These are phyloP conservation scores for Octopus sinensis DNA, from an alignment of 1,140 invertebrate genomes.

Conservation along the genomic window DNA sequence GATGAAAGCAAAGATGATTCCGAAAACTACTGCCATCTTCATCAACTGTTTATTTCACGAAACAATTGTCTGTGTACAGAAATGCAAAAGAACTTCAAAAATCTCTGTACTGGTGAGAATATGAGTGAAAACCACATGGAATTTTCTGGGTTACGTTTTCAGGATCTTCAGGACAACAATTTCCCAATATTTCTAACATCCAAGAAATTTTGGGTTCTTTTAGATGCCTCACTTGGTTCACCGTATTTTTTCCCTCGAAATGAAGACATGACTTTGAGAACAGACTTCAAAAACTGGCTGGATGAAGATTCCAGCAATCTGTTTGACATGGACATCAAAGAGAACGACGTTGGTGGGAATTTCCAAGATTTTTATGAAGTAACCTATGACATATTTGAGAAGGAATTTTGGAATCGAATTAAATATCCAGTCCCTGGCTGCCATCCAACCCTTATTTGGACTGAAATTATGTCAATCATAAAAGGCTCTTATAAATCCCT, in stretches of 20 bases:
- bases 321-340: constrained; percentile 27
- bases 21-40: constrained; percentile 23
- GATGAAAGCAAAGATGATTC: not conserved
- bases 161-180: constrained; percentile 32
- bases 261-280: constrained; percentile 38
- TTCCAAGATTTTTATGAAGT: constrained; percentile 27
- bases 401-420: constrained; percentile 45
- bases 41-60: constrained; percentile 51
- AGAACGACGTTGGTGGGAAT: constrained; percentile 19
- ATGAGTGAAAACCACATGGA: constrained; percentile 28
- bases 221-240: constrained; percentile 40
- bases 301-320: constrained; percentile 35
- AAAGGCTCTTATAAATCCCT: constrained; percentile 48
- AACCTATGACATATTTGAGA: constrained; percentile 47
- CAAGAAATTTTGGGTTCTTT: constrained; percentile 37
- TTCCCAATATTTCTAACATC: constrained; percentile 47
- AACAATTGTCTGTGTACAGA: constrained; percentile 48
- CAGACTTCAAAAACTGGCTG: constrained; percentile 39
- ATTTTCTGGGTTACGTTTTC: constrained; percentile 29
- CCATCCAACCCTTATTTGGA: constrained; percentile 48
- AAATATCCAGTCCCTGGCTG: constrained; percentile 35
- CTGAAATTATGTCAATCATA: constrained; percentile 50
- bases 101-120: constrained; percentile 38
- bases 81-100: constrained; percentile 48
- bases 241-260: constrained; percentile 39